Percentiles rank a stretch among this genome's conserved stretches.
Evolutionary conservation across 2,113 vertebrate genomes (phyloP).

Genomic region (Tachycineta bicolor): DNA sequence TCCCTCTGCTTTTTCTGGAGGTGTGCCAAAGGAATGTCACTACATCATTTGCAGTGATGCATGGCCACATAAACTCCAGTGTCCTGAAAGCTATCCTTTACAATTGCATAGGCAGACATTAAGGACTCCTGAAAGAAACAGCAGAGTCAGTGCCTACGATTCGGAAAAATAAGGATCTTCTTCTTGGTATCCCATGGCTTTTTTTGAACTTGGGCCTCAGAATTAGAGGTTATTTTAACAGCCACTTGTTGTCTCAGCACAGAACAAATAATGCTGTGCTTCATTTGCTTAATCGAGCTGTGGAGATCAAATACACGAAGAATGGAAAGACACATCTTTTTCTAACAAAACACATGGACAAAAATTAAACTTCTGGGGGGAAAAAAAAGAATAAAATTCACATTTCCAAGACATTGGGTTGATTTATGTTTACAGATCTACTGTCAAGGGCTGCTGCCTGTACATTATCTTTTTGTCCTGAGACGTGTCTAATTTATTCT

Average conservation of each 20-base stretch:
- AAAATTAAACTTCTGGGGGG: not conserved
- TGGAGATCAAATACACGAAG: not conserved
- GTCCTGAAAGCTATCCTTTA: not conserved
- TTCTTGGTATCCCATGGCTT: not conserved
- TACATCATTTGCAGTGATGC: not conserved
- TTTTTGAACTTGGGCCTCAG: not conserved
- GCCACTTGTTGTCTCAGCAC: not conserved
- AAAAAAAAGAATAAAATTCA: not conserved
- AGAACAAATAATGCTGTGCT: not conserved
- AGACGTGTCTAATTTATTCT: not conserved
- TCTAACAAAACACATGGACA: not conserved
- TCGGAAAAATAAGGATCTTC: not conserved
- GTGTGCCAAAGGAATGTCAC: not conserved
- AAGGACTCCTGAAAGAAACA: not conserved
- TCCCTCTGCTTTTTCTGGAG: not conserved
- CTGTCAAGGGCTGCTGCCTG: not conserved
- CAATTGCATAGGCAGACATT: not conserved
- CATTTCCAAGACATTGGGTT: not conserved
- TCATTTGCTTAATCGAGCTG: not conserved
- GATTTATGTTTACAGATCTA: not conserved
- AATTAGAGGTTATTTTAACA: not conserved
- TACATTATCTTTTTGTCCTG: not conserved
- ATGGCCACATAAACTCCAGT: not conserved
- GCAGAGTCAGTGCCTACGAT: not conserved
- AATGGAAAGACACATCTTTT: not conserved